Evolutionary conservation across 2,888 invertebrate genomes (phyloP).

Genomic region (Dioctria rufipes): DNA sequence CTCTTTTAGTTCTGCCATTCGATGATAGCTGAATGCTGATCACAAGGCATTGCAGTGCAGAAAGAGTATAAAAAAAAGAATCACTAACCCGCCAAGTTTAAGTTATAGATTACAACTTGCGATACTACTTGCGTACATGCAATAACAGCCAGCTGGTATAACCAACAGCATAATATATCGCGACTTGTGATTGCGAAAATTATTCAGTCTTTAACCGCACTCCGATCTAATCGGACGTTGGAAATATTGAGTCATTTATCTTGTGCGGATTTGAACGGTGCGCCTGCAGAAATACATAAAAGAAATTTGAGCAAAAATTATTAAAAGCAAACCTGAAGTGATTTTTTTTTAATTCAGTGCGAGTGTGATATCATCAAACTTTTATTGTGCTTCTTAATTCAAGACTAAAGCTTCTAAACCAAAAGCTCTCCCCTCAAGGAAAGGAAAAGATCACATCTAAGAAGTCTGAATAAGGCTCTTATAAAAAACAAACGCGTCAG

Average conservation of each 20-base stretch:
- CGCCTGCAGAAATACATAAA: no score
- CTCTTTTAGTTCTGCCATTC: not conserved
- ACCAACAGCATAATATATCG: slow-evolving; percentile 28
- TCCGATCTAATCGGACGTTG: slow-evolving; percentile 25
- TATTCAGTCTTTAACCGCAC: slow-evolving; percentile 38
- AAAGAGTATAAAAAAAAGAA: not conserved
- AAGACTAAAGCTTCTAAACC: no score
- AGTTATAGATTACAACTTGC: slow-evolving; percentile 20
- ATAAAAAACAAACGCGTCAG: no score
- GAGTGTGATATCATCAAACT: no score
- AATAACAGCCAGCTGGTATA: not conserved
- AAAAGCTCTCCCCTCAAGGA: no score
- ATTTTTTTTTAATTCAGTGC: no score
- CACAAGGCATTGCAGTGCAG: slow-evolving; percentile 5
- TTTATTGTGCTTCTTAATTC: no score
- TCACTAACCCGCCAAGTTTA: not conserved
- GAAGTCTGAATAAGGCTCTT: no score
- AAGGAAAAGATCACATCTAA: no score
- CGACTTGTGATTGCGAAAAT: not conserved
- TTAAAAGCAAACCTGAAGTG: no score
- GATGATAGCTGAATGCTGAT: not conserved
- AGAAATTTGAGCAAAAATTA: no score
- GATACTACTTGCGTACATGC: slow-evolving; percentile 15
- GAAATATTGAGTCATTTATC: not conserved
- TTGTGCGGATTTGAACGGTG: not conserved